These are phyloP conservation scores for Rhadina sibilatrix DNA, from an alignment of 2,113 vertebrate genomes.

Conservation along the genomic window DNA sequence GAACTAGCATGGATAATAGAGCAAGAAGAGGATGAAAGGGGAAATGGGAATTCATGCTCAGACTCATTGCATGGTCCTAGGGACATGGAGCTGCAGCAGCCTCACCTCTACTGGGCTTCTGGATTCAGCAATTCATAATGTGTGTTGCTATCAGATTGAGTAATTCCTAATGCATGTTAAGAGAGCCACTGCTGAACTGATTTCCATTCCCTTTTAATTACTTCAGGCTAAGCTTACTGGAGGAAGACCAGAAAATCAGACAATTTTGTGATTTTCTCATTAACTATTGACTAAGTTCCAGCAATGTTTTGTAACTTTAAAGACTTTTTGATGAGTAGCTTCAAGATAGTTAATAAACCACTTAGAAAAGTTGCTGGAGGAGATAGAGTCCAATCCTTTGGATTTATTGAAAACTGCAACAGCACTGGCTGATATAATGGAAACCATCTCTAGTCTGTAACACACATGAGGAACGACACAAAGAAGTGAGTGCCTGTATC, in stretches of 20 bases:
- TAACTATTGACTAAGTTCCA: background rate
- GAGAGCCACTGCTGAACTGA: background rate
- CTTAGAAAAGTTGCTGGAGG: background rate
- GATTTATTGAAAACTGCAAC: background rate
- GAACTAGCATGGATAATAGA: background rate
- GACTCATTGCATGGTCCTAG: background rate
- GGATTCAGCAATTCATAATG: background rate
- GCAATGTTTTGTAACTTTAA: background rate
- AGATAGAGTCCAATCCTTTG: background rate
- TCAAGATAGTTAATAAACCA: background rate
- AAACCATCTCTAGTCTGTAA: background rate
- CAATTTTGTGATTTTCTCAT: background rate
- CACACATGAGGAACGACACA: background rate
- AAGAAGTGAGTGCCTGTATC: background rate
- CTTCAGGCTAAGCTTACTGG: background rate
- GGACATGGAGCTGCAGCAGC: background rate
- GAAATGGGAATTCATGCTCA: background rate
- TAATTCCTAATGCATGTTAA: background rate
- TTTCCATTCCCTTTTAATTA: background rate
- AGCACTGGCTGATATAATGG: background rate
- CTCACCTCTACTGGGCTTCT: background rate
- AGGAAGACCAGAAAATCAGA: background rate
- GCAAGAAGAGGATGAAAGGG: background rate
- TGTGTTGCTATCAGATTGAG: background rate
- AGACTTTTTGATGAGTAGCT: background rate